Evolutionary conservation across 2,797 vertebrate genomes (phyloP).

Genomic region (Coracias cyanogaster): DNA sequence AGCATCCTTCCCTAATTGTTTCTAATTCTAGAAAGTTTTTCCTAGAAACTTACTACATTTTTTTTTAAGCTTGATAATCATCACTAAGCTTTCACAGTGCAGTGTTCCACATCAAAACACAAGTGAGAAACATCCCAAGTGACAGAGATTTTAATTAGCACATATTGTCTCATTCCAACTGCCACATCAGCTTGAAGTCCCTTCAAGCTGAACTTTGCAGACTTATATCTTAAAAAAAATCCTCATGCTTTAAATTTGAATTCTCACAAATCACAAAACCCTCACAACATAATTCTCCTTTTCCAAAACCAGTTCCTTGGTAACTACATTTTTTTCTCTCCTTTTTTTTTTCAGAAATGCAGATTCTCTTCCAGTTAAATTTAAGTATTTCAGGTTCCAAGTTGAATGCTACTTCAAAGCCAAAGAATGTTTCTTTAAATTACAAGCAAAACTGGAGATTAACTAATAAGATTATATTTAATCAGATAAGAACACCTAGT

Average conservation of each 20-base stretch:
- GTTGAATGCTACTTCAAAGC: neutral
- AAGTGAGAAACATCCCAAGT: constrained; percentile 25
- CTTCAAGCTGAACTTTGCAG: neutral
- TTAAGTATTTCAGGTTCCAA: neutral
- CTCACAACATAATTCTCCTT: neutral
- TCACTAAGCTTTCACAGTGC: neutral
- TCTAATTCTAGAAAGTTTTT: constrained; percentile 4
- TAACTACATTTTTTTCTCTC: neutral
- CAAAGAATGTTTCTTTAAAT: neutral
- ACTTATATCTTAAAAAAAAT: neutral
- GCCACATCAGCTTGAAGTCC: neutral
- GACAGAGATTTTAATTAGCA: constrained; percentile 48
- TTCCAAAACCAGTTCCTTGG: neutral
- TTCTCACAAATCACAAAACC: neutral
- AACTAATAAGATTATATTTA: neutral
- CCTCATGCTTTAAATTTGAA: neutral
- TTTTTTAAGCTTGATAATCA: neutral
- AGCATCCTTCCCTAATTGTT: neutral
- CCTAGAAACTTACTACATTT: neutral
- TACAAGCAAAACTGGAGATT: neutral
- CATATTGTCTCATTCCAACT: neutral
- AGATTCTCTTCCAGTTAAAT: neutral
- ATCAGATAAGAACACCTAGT: neutral
- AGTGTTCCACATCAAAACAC: neutral
- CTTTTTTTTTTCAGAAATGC: neutral